Base-by-base conservation (phyloP, 2,888 invertebrate genomes). In the Allacma fusca region DNA sequence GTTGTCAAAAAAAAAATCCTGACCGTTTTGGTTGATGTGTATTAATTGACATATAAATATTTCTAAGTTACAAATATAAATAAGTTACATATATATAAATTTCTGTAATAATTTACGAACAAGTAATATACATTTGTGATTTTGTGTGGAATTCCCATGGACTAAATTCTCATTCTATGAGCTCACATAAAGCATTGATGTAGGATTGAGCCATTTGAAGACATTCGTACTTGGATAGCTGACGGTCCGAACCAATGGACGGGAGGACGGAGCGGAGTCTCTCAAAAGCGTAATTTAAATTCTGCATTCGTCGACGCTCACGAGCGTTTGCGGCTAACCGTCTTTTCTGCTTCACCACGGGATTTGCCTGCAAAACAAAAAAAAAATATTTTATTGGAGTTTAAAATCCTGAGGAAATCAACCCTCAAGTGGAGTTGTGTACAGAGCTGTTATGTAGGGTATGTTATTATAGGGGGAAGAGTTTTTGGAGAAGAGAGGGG, bases 171-270 rank as follows among this genome's bases (percentile, higher is more conserved):
- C 87, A 92, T 86, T 92, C 92, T 71, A 97, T 88, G 0, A 97
- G 88, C 86, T 97, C 97, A 85, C 94, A 94, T 4, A 97, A 88
- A 0, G 96, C 96, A 1, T 93, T 90, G 85, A 97, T 97, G 87
- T 97, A 97, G 0, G 95, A 95, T 86, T 97, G 97, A 0, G 97
- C 97, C 97, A 97, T 97, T 88, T 97, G 97, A 0, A 97, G 89
- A 0, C 97, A 97, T 87, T 97, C 97, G 87, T 96, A 97, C 87
- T 97, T 97, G 44, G 96, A 96, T 75, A 97, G 88, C 86, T 97
- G 96, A 62, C 95, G 91, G 86, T 97, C 96, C 85, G 95, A 95
- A 5, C 95, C 95, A 77, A 96, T 88, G 0, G 95, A 94, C 0
- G 97, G 97, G n/a, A 97, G 89, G 83, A 96, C 96, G 2, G 94